phyloP scores from a whole-genome alignment of 2,888 invertebrate species.

The Heliconius erato region DNA sequence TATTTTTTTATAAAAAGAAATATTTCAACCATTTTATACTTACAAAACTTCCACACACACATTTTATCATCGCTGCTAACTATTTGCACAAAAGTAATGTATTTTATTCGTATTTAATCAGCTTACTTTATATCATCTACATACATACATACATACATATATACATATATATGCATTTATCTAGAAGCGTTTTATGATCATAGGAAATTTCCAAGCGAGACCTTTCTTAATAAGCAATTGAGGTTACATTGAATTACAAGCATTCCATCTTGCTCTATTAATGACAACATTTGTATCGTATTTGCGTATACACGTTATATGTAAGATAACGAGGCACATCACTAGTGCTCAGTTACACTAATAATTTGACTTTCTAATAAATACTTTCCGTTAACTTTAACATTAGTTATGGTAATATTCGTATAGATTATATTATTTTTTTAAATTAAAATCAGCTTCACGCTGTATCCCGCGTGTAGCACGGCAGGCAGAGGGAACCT shows the following conservation, averaged over 20 bases:
- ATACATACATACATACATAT: too few species aligned
- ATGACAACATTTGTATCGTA: constrained; percentile 72
- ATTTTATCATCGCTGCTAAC: not conserved
- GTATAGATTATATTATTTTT: not conserved
- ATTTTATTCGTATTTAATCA: constrained; percentile 20
- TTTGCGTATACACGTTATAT: constrained; percentile 64
- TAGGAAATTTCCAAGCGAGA: constrained; percentile 79
- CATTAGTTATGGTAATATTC: not conserved
- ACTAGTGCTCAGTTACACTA: not conserved
- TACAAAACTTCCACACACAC: not conserved
- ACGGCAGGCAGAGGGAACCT: too few species aligned
- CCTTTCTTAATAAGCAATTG: constrained; percentile 81
- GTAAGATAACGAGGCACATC: constrained; percentile 36
- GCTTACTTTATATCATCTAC: constrained; percentile 14
- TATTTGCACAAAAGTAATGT: constrained; percentile 7
- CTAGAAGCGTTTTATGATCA: constrained; percentile 57
- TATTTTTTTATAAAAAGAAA: too few species aligned
- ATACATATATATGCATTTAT: constrained; percentile 9
- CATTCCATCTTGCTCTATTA: constrained; percentile 65
- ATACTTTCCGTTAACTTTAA: not conserved
- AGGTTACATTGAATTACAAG: constrained; percentile 83
- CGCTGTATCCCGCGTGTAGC: too few species aligned
- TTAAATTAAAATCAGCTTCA: not conserved
- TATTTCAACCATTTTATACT: too few species aligned
- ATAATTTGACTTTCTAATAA: not conserved